phyloP scores from a whole-genome alignment of 1,140 invertebrate species.

The Trialeurodes vaporariorum region DNA sequence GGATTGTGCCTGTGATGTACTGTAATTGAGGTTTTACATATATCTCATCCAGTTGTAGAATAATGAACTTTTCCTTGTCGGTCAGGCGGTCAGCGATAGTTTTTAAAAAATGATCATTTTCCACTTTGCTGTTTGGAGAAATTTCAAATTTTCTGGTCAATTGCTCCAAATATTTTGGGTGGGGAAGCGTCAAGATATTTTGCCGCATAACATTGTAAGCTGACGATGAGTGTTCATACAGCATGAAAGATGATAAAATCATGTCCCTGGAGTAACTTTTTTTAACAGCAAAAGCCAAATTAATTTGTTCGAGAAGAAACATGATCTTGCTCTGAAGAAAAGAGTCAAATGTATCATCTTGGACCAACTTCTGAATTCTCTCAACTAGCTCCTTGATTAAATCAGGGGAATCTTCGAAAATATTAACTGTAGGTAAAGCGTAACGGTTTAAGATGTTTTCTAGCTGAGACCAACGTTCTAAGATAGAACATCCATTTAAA shows the following conservation, averaged over 20 bases:
- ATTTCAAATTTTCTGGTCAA: neutral
- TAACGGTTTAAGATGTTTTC: neutral
- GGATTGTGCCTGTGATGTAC: neutral
- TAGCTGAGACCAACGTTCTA: neutral
- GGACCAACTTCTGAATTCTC: neutral
- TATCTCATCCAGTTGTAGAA: slow-evolving; percentile 5
- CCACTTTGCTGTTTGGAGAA: neutral
- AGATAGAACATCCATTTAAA: neutral
- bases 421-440: neutral
- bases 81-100: neutral
- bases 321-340: neutral
- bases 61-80: neutral
- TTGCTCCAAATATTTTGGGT: neutral
- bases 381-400: neutral
- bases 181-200: neutral
- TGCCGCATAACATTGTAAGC: neutral
- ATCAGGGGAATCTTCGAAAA: neutral
- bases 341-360: neutral
- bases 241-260: neutral
- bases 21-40: neutral
- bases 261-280: neutral
- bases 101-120: neutral
- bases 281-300: neutral
- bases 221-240: neutral
- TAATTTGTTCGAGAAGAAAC: neutral